Conservation (phyloP, 2,797 vertebrate genomes). For the Myripristis murdjan region DNA sequence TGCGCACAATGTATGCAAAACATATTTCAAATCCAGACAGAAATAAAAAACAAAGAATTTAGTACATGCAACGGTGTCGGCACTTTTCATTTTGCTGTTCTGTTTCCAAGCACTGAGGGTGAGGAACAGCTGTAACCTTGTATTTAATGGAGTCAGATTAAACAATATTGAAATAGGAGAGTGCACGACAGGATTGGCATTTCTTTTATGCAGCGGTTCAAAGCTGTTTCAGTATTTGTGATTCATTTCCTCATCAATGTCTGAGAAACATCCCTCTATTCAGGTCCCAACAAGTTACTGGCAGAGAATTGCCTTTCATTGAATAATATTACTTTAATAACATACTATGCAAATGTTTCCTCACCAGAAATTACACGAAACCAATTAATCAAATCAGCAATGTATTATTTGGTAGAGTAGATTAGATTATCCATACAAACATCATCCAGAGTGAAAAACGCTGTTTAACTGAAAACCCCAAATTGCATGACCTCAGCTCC, state of each 20-base stretch:
- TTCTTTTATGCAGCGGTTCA: neutral
- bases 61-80: constrained; percentile 20
- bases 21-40: constrained; percentile 30
- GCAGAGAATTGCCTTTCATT: neutral
- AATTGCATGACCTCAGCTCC: constrained; percentile 5
- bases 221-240: neutral
- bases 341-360: neutral
- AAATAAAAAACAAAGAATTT: constrained; percentile 13
- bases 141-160: neutral
- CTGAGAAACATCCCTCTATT: neutral
- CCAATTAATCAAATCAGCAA: no score
- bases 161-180: neutral
- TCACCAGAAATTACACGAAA: constrained; percentile 1
- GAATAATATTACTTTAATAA: neutral
- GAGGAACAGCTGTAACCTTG: constrained; percentile 17
- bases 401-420: neutral
- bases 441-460: constrained; percentile 2
- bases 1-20: constrained; percentile 28
- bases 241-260: neutral
- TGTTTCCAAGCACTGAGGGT: constrained; percentile 44
- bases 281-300: neutral
- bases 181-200: no score
- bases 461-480: constrained; percentile 9
- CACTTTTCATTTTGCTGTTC: constrained; percentile 32
- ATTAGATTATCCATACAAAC: constrained; percentile 1